phyloP scores from a whole-genome alignment of 2,888 invertebrate genomes.

The Disparrhopalites patrizii region DNA sequence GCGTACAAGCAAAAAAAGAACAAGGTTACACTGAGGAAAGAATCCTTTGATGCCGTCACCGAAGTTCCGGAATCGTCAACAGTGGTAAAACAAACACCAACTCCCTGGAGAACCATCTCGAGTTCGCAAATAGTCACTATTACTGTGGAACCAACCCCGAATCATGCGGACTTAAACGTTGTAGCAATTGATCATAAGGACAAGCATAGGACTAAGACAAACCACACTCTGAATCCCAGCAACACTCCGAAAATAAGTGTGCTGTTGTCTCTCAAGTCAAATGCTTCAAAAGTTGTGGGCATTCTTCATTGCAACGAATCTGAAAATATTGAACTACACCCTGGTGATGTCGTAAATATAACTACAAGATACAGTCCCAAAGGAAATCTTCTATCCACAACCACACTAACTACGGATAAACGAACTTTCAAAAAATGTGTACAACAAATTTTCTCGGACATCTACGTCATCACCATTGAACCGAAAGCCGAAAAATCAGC shows the following conservation, averaged over 20 bases:
- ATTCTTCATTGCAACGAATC: not conserved
- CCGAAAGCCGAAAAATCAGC: not conserved
- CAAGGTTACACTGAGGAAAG: not conserved
- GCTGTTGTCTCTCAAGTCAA: not conserved
- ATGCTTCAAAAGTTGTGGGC: not conserved
- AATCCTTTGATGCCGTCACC: not conserved
- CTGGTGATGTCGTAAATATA: not conserved
- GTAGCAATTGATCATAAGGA: not conserved
- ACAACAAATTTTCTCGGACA: not conserved
- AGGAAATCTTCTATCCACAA: not conserved
- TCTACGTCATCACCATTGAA: not conserved
- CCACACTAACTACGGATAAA: not conserved
- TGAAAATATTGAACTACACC: not conserved
- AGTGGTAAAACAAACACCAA: constrained; percentile 2
- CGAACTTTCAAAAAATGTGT: not conserved
- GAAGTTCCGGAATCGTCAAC: not conserved
- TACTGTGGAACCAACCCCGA: not conserved
- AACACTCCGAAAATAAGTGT: not conserved
- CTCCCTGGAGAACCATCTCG: not conserved
- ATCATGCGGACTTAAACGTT: not conserved
- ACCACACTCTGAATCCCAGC: not conserved
- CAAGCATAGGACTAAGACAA: not conserved
- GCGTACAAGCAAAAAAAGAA: not conserved
- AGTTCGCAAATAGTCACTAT: not conserved
- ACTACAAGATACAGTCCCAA: not conserved